Conservation (phyloP, 2,113 vertebrate genomes). For the Miniopterus natalensis region DNA sequence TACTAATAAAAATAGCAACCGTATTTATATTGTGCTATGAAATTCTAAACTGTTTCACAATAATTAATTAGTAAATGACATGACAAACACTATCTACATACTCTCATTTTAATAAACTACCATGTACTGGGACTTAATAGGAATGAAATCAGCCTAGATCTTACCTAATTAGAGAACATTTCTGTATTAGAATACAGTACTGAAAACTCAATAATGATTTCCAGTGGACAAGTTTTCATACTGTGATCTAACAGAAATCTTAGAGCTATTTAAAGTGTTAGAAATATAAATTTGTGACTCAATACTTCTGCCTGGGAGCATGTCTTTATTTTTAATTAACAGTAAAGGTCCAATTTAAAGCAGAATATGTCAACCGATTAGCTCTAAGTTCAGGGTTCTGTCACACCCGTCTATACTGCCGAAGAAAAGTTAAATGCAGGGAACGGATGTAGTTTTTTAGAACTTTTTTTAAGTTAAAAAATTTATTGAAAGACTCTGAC, state of each 20-base stretch:
- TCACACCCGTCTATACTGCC: conserved; percentile 74
- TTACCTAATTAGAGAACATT: conserved; percentile 67
- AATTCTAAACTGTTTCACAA: conserved; percentile 78
- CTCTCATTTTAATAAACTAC: conserved; percentile 78
- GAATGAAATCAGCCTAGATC: conserved; percentile 64
- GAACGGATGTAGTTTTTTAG: conserved; percentile 63
- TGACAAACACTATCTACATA: conserved; percentile 72
- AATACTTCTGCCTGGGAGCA: conserved; percentile 55
- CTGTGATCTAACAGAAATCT: conserved; percentile 71
- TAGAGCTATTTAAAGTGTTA: conserved; percentile 35
- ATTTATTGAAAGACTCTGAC: conserved; percentile 80
- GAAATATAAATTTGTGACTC: conserved; percentile 67
- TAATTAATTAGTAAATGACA: conserved; percentile 83
- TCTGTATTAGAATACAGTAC: conserved; percentile 43
- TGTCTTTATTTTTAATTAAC: conserved; percentile 74
- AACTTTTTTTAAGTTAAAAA: conserved; percentile 84
- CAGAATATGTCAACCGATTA: conserved; percentile 78
- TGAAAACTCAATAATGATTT: background rate
- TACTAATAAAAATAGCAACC: conserved; percentile 79
- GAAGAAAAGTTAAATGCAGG: conserved; percentile 77
- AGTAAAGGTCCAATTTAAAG: conserved; percentile 83
- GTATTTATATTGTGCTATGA: conserved; percentile 70
- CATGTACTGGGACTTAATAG: conserved; percentile 70
- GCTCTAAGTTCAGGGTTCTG: conserved; percentile 78
- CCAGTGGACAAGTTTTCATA: conserved; percentile 67